Conservation (phyloP, 2,113 vertebrate genomes). For the Campylomormyrus numenius region DNA sequence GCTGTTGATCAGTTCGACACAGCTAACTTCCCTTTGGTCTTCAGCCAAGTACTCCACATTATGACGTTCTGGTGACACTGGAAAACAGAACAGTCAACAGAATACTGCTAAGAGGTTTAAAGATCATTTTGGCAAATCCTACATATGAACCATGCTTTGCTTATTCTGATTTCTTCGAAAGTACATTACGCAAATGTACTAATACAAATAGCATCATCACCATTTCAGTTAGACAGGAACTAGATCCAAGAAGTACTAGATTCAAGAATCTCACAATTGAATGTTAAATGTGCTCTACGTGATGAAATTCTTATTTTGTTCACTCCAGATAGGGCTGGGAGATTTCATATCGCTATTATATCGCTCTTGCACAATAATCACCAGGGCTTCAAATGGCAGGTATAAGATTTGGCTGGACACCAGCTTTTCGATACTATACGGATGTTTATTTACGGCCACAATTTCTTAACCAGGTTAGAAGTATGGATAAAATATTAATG, state of each 20-base stretch:
- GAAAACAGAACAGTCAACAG: neutral
- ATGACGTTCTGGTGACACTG: conserved; percentile 77
- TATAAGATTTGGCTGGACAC: no score
- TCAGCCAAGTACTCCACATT: conserved; percentile 42
- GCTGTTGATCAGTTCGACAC: conserved; percentile 35
- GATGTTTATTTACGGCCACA: no score
- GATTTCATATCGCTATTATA: no score
- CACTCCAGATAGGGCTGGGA: neutral
- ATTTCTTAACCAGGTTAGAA: no score
- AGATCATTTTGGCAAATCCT: neutral
- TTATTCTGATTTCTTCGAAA: neutral
- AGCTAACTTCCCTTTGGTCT: conserved; percentile 37
- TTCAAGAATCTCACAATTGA: neutral
- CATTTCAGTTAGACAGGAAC: neutral
- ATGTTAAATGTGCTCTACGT: neutral
- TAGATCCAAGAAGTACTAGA: neutral
- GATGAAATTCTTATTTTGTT: neutral
- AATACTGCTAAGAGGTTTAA: neutral
- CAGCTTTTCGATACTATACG: no score
- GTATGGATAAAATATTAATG: no score
- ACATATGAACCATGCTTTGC: neutral
- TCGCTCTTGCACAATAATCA: no score
- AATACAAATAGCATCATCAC: neutral
- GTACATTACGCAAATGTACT: neutral
- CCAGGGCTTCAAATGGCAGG: no score